A percentile compares a stretch with the other conserved stretches of the same genome.
Evolutionary conservation across 2,113 vertebrate species (phyloP).

Genomic region (Camarhynchus parvulus): DNA sequence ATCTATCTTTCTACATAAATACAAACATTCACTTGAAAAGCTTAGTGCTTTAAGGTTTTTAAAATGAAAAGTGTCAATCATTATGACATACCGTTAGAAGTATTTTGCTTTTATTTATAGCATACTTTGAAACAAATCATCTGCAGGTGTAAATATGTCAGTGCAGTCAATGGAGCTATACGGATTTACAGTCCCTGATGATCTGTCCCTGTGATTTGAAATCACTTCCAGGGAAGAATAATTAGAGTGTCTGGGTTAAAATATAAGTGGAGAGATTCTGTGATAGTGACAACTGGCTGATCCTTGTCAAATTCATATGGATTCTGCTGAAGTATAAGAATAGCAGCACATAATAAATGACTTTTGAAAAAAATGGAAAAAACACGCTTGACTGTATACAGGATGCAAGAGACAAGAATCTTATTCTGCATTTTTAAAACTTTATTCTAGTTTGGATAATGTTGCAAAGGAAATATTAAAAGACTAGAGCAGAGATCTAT

Average conservation of each 20-base stretch:
- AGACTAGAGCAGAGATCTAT: not conserved
- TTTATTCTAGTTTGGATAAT: not conserved
- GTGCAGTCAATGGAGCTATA: not conserved
- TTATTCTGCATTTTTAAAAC: not conserved
- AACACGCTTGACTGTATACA: not conserved
- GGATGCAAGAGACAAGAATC: not conserved
- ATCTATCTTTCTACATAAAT: not conserved
- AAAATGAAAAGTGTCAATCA: not conserved
- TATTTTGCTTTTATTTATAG: constrained; percentile 26
- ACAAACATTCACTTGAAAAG: not conserved
- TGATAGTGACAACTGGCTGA: not conserved
- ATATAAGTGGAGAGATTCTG: not conserved
- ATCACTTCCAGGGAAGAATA: not conserved
- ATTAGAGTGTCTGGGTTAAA: not conserved
- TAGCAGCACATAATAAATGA: not conserved
- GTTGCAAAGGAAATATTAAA: not conserved
- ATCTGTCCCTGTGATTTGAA: not conserved
- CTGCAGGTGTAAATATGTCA: not conserved
- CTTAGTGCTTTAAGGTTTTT: not conserved
- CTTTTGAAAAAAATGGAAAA: not conserved
- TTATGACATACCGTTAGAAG: not conserved
- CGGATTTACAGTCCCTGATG: not conserved
- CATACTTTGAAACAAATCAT: constrained; percentile 13
- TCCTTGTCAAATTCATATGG: not conserved
- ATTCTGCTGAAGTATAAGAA: not conserved